These are phyloP conservation scores for Lepisosteus oculatus DNA, from an alignment of 2,113 vertebrate species.

Conservation along the genomic window DNA sequence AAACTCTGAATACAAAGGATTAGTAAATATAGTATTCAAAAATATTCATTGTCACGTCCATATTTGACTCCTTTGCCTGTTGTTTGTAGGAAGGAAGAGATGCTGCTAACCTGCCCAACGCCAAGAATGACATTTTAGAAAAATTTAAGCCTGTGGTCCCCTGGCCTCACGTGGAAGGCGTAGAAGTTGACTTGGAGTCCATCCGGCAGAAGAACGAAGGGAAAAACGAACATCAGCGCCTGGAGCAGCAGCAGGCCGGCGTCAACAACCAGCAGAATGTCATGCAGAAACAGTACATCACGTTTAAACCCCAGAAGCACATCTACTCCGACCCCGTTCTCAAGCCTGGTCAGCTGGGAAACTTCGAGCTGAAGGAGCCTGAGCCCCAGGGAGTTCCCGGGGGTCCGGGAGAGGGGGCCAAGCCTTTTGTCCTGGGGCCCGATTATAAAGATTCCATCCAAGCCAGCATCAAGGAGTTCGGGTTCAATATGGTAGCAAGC, in stretches of 20 bases:
- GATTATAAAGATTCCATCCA: constrained; percentile 89
- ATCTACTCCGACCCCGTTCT: constrained; percentile 77
- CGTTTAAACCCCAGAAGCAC: constrained; percentile 86
- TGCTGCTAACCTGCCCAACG: constrained; percentile 62
- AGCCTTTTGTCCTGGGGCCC: constrained; percentile 82
- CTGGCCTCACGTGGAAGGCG: constrained; percentile 95
- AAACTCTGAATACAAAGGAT: not conserved
- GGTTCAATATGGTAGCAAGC: constrained; percentile 98
- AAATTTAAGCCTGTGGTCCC: constrained; percentile 90
- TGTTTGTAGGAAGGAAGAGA: constrained; percentile 71
- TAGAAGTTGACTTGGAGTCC: constrained; percentile 93
- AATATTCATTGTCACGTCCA: not conserved
- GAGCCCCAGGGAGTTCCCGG: constrained; percentile 81
- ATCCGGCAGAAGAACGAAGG: constrained; percentile 83
- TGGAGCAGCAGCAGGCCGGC: constrained; percentile 51
- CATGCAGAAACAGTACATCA: constrained; percentile 89
- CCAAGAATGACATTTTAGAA: constrained; percentile 58
- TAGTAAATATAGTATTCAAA: not conserved
- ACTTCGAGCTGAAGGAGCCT: constrained; percentile 87
- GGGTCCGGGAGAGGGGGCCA: constrained; percentile 89
- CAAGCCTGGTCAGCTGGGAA: constrained; percentile 77
- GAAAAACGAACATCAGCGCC: constrained; percentile 55
- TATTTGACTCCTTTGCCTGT: constrained; percentile 18
- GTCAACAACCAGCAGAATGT: constrained; percentile 76
- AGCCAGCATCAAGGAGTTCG: constrained; percentile 94